phyloP scores from a whole-genome alignment of 2,797 vertebrate species.

The Cephalopachus bancanus region DNA sequence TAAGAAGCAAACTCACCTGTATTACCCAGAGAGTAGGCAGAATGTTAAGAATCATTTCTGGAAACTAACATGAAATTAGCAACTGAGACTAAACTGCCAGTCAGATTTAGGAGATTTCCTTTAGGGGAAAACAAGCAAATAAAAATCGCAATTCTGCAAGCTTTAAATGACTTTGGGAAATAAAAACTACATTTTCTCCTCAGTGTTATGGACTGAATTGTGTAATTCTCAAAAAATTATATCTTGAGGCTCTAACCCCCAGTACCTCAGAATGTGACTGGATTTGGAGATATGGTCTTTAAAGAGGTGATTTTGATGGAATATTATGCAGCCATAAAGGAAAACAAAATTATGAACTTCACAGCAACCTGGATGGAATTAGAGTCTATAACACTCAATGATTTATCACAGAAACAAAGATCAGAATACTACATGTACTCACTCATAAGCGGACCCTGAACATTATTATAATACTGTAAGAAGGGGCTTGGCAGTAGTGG shows the following conservation, averaged over 20 bases:
- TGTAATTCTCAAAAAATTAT: not conserved
- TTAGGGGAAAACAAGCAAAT: not conserved
- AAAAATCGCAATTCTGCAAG: not conserved
- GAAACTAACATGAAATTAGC: not conserved
- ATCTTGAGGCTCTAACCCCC: not conserved
- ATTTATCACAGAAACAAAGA: no score
- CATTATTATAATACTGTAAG: no score
- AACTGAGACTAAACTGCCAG: not conserved
- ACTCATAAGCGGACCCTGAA: no score
- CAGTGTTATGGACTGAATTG: not conserved
- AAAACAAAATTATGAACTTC: no score
- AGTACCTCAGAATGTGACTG: not conserved
- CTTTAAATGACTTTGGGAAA: not conserved
- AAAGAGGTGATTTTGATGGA: not conserved
- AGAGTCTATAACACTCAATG: no score
- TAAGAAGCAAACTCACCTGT: accelerated
- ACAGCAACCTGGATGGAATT: no score
- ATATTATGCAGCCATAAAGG: no score
- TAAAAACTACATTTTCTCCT: not conserved
- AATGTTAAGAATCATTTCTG: not conserved
- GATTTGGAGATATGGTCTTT: not conserved
- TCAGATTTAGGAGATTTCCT: not conserved
- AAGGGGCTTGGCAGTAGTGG: no score
- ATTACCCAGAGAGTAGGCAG: not conserved
- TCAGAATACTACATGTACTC: no score